Conservation (phyloP, 2,797 vertebrate genomes). For the Trematocara caparti region DNA sequence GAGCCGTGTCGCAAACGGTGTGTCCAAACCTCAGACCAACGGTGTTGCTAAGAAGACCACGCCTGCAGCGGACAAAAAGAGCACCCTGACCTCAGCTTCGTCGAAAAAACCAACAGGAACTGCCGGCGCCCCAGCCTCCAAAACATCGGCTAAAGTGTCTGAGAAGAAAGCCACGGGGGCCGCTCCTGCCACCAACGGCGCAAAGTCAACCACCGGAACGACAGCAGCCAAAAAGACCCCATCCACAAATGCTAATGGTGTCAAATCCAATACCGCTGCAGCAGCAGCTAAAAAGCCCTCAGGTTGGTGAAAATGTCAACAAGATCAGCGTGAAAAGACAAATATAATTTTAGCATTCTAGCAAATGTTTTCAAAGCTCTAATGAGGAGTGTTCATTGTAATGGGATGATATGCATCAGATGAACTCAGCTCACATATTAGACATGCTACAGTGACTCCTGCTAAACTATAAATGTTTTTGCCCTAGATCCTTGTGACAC, state of each 20-base stretch:
- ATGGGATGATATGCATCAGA: constrained; percentile 7
- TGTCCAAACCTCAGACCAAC: constrained; percentile 73
- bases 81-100: constrained; percentile 14
- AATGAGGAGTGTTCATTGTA: constrained; percentile 9
- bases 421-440: constrained; percentile 33
- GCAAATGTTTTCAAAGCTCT: not conserved
- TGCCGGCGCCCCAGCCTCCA: constrained; percentile 11
- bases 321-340: not conserved
- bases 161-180: constrained; percentile 68
- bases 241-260: constrained; percentile 41
- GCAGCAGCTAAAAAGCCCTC: constrained; percentile 62
- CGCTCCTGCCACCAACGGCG: constrained; percentile 24
- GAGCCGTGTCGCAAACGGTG: constrained; percentile 70
- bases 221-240: constrained; percentile 60
- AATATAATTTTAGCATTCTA: not conserved
- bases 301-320: constrained; percentile 59
- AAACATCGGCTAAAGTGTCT: constrained; percentile 46
- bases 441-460: constrained; percentile 30
- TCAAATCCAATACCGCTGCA: constrained; percentile 56
- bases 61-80: constrained; percentile 61
- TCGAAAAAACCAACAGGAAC: constrained; percentile 60
- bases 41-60: constrained; percentile 68
- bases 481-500: constrained; percentile 26
- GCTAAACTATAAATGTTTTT: constrained; percentile 27
- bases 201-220: constrained; percentile 53